Evolutionary conservation across 1,140 invertebrate genomes (phyloP), one percentile per base, ranked within the genome.

Genomic region (Caerostris extrusa): DNA sequence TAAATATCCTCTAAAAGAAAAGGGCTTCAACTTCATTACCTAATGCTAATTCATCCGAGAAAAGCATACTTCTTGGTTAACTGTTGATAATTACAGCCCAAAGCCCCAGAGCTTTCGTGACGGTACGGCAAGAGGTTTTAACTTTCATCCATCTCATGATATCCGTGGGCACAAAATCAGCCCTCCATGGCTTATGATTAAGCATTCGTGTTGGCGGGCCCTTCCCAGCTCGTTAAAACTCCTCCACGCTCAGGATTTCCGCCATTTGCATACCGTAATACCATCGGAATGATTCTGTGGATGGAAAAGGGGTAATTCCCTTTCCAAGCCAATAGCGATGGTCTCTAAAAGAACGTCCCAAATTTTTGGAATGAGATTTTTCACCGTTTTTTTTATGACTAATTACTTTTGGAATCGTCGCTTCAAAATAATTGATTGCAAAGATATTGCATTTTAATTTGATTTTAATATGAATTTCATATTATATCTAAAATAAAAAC

Each of bases 181-280:
- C 10, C 53, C 56, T 83, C 14, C 12, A 83, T n/a, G 53, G 17
- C 14, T 19, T 71, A 58, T 90, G 89, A 90, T 90, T 90, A 81
- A 90, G 55, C 89, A 56, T 71, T 71, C 67, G 7, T 10, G 53
- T 71, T 64, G 67, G 50, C n/a, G 61, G 82, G n/a, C 57, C 50
- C 64, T 82, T 56, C 60, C 60, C 60, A 57, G 3, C 58, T 85
- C 90, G 90, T 92, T 92, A 92, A 85, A 92, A 92, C 81, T 92
- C 67, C 58, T 56, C 53, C 55, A 17, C 10, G 6, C 7, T n/a
- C 81, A 55, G 90, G 90, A 92, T 92, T 92, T 92, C 90, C 90
- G 58, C 61, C 90, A 92, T 92, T 92, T 92, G 90, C 90, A 92
- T 92, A 92, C 85, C 85, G 56, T n/a, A 10, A 92, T 92, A 56